A percentile compares a stretch with the other conserved stretches of the same genome.
phyloP scores from a whole-genome alignment of 2,888 invertebrate species.

The Sepioteuthis lessoniana region DNA sequence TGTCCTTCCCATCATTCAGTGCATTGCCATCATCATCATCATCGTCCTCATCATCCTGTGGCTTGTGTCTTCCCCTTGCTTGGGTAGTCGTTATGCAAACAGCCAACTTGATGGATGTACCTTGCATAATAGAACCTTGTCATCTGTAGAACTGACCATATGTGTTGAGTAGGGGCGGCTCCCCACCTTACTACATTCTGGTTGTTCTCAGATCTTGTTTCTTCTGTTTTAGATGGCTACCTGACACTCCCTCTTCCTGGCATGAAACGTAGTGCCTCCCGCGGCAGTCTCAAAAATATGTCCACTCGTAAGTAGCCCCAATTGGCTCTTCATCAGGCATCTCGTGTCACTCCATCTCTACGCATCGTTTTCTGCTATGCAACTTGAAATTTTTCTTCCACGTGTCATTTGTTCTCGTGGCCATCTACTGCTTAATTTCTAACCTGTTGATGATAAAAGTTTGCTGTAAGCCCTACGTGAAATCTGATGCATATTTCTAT shows the following conservation, averaged over 20 bases:
- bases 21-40: not conserved
- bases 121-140: not conserved
- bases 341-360: not conserved
- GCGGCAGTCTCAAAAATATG: slow-evolving; percentile 67
- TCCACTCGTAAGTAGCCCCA: slow-evolving; percentile 61
- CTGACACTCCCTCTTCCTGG: slow-evolving; percentile 51
- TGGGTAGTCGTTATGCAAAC: not conserved
- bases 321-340: slow-evolving; percentile 33
- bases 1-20: not conserved
- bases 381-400: not conserved
- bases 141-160: not conserved
- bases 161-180: not conserved
- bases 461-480: not conserved
- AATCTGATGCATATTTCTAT: not conserved
- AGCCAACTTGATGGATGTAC: not conserved
- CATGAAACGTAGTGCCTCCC: slow-evolving; percentile 65
- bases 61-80: not conserved
- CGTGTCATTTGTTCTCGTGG: not conserved
- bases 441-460: slow-evolving; percentile 6
- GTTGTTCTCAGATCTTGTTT: slow-evolving; percentile 41
- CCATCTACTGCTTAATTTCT: slow-evolving; percentile 33
- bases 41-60: not conserved
- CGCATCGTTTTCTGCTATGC: not conserved
- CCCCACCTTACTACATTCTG: not conserved
- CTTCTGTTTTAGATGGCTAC: slow-evolving; percentile 57